Conservation (phyloP, 2,888 invertebrate genomes). For the Pyrochroa serraticornis region DNA sequence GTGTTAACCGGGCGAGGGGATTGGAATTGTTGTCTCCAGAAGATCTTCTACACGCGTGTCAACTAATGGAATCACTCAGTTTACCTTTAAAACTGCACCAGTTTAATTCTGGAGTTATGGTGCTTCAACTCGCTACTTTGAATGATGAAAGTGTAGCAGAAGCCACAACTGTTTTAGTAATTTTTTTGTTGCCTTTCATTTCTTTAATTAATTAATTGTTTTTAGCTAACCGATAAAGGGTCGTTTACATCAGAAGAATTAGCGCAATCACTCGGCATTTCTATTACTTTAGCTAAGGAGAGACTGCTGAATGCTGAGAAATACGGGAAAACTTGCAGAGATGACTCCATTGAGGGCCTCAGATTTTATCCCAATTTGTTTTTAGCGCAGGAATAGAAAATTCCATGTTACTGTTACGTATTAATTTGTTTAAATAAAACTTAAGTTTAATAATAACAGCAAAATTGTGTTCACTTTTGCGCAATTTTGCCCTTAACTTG, state of each 20-base stretch:
- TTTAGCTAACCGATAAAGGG: conserved; percentile 69
- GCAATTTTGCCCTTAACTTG: no score
- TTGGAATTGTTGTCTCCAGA: conserved; percentile 95
- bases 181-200: conserved; percentile 13
- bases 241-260: conserved; percentile 86
- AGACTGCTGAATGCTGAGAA: conserved; percentile 86
- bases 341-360: conserved; percentile 94
- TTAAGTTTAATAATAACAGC: background rate
- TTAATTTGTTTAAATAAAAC: no score
- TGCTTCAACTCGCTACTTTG: conserved; percentile 82
- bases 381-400: conserved; percentile 59
- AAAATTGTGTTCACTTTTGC: background rate
- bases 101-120: conserved; percentile 96
- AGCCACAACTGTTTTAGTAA: conserved; percentile 69
- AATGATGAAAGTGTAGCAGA: conserved; percentile 74
- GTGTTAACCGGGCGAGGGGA: conserved; percentile 95
- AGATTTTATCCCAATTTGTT: conserved; percentile 93
- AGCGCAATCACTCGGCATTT: conserved; percentile 81
- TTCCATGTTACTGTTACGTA: background rate
- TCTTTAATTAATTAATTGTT: conserved; percentile 35
- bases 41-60: conserved; percentile 92
- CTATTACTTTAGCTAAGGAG: conserved; percentile 89
- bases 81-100: conserved; percentile 79
- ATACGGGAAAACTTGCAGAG: conserved; percentile 86
- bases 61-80: conserved; percentile 65